A percentile compares a stretch with the other conserved stretches of the same genome.
These are phyloP conservation scores for Crocidura indochinensis DNA, from an alignment of 2,797 vertebrate genomes.

Conservation along the genomic window DNA sequence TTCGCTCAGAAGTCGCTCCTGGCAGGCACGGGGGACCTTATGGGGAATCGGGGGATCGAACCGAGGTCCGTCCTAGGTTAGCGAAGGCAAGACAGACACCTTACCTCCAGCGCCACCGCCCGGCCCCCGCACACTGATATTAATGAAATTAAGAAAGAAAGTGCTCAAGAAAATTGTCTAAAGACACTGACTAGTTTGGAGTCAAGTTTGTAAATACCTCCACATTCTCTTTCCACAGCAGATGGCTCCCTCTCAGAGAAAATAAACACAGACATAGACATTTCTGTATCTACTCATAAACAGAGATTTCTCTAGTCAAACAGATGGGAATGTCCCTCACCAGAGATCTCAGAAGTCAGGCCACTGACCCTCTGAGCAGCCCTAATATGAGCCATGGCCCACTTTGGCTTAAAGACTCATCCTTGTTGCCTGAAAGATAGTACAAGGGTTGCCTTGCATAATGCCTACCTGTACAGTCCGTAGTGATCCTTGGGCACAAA, in stretches of 20 bases:
- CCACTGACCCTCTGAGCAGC: background rate
- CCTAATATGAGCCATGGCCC: background rate
- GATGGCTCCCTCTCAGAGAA: constrained; percentile 31
- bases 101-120: too few species aligned
- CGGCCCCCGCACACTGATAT: too few species aligned
- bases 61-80: too few species aligned
- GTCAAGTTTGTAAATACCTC: background rate
- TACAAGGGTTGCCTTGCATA: too few species aligned
- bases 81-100: too few species aligned
- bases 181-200: background rate
- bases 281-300: background rate
- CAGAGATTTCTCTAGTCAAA: background rate
- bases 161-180: constrained; percentile 24
- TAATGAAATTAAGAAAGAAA: background rate
- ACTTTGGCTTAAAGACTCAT: constrained; percentile 1
- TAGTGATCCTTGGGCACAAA: too few species aligned
- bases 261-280: constrained; percentile 19
- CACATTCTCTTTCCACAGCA: background rate
- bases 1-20: too few species aligned
- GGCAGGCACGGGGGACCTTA: too few species aligned
- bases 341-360: background rate
- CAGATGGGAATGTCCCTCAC: background rate
- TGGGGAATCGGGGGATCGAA: too few species aligned
- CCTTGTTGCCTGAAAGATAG: background rate
- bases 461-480: too few species aligned